Evolutionary conservation across 2,113 vertebrate genomes (phyloP).

Genomic region (Equus przewalskii): DNA sequence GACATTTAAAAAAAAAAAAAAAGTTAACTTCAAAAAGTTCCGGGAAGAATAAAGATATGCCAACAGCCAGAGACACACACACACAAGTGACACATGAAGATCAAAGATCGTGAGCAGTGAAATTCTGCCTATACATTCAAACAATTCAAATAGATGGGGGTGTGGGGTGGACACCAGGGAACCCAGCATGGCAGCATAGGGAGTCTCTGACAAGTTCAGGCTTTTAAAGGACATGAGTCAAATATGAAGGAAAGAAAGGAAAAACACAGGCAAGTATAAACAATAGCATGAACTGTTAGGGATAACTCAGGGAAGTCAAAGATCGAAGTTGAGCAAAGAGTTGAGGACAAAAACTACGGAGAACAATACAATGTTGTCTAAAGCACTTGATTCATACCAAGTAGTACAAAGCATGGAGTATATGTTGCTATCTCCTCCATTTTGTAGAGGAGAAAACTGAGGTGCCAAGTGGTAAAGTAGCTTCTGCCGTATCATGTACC

Average conservation of each 20-base stretch:
- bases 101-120: neutral
- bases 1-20: too few relatives aligned
- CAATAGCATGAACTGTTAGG: neutral
- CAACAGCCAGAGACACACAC: neutral
- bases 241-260: neutral
- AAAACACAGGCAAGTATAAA: neutral
- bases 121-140: neutral
- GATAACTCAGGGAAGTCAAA: neutral
- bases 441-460: neutral
- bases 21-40: neutral
- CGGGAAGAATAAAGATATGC: neutral
- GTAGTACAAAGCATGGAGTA: neutral
- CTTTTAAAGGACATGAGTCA: neutral
- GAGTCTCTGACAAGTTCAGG: neutral
- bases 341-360: neutral
- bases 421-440: neutral
- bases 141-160: neutral
- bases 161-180: neutral
- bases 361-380: neutral
- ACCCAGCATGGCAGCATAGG: fast-evolving
- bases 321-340: neutral
- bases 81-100: neutral
- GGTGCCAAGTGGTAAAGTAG: neutral
- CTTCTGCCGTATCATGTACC: neutral
- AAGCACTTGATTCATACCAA: neutral